Percentiles rank a stretch among this genome's conserved stretches.
phyloP scores from a whole-genome alignment of 2,113 vertebrate genomes.

The Cochlearius cochlearius region DNA sequence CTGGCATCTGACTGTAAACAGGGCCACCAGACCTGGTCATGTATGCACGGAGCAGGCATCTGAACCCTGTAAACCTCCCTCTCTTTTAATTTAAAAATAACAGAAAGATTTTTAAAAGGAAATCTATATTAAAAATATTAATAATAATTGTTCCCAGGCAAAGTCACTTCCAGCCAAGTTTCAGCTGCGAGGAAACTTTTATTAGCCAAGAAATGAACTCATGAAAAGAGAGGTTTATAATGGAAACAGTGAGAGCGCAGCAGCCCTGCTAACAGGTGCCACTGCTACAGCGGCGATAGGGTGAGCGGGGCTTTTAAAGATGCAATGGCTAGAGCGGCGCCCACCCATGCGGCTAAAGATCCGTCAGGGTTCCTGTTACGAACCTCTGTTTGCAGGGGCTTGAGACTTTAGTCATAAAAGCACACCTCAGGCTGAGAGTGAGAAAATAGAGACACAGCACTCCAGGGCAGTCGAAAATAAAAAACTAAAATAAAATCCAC shows the following conservation, averaged over 20 bases:
- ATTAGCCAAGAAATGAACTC: constrained; percentile 41
- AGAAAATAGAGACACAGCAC: not conserved
- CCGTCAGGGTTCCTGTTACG: not conserved
- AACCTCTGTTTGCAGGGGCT: not conserved
- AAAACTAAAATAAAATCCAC: not conserved
- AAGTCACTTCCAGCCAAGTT: constrained; percentile 36
- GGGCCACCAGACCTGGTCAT: not conserved
- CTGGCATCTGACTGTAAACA: not conserved
- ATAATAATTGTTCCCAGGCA: constrained; percentile 41
- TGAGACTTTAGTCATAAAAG: not conserved
- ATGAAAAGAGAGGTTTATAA: constrained; percentile 31
- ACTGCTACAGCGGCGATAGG: not conserved
- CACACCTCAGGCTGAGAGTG: not conserved
- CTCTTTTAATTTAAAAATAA: constrained; percentile 34
- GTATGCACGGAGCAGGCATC: not conserved
- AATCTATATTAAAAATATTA: constrained; percentile 30
- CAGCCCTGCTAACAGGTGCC: constrained; percentile 30
- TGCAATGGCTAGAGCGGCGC: not conserved
- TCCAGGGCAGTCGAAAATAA: not conserved
- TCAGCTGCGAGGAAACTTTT: constrained; percentile 35
- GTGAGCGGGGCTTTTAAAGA: not conserved
- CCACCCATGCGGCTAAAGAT: constrained; percentile 44
- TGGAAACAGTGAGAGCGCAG: constrained; percentile 10
- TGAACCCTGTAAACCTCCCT: not conserved
- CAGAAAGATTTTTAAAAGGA: constrained; percentile 9